Conservation (phyloP, 2,797 vertebrate species). For the Hemitrygon akajei region DNA sequence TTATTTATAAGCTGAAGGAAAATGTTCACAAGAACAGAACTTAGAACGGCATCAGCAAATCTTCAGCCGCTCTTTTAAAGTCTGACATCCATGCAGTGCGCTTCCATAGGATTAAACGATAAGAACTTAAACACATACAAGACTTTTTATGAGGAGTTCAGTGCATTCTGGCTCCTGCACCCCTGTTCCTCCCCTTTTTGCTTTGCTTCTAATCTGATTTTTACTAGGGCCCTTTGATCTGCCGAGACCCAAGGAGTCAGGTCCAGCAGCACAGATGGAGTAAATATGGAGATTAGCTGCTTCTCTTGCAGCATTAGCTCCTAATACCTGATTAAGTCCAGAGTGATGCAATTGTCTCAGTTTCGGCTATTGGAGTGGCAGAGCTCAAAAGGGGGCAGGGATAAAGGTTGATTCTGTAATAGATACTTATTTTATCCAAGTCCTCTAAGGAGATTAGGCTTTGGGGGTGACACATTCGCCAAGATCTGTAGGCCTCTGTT, state of each 20-base stretch:
- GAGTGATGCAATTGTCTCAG: conserved; percentile 86
- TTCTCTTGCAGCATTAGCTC: conserved; percentile 82
- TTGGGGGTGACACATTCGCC: conserved; percentile 93
- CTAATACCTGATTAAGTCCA: conserved; percentile 96
- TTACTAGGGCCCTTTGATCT: conserved; percentile 89
- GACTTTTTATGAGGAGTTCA: conserved; percentile 54
- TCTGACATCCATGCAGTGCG: conserved; percentile 41
- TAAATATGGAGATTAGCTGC: conserved; percentile 95
- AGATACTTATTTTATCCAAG: conserved; percentile 96
- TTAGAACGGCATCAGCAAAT: background rate
- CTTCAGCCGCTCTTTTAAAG: conserved; percentile 33
- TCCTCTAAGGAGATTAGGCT: conserved; percentile 98
- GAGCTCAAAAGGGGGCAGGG: conserved; percentile 74
- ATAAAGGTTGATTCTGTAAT: conserved; percentile 95
- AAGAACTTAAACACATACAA: conserved; percentile 58
- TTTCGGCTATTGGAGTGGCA: conserved; percentile 79
- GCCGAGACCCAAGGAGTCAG: conserved; percentile 70
- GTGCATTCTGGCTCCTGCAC: conserved; percentile 61
- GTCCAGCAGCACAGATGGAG: conserved; percentile 85
- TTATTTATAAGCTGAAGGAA: background rate
- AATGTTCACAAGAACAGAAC: background rate
- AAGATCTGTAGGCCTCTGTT: conserved; percentile 82
- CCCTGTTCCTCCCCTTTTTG: conserved; percentile 58
- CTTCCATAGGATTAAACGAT: conserved; percentile 63
- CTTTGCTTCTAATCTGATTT: conserved; percentile 86